Evolutionary conservation across 1,140 invertebrate genomes (phyloP), one percentile per base, ranked within the genome.

Genomic region (Drosophila mojavensis): DNA sequence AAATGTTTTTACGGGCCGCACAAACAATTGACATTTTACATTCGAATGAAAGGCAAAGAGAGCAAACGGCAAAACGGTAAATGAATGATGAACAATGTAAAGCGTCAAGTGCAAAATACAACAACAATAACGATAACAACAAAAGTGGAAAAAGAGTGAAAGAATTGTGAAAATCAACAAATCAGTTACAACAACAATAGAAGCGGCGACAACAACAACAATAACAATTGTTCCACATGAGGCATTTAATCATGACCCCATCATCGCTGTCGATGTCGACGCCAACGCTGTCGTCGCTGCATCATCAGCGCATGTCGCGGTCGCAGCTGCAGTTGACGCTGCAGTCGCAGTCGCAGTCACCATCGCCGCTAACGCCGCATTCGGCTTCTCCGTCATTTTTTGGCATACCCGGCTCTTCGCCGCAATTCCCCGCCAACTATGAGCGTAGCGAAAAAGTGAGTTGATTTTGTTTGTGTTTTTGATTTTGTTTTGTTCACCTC

Each of bases 361-460:
- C 60, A 24, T 77, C 84, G n/a, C 75, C 84, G 61, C 68, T 78
- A 62, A 72, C 84, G 64, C 75, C 88, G 36, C 64, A 73, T 39
- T 77, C 77, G 39, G 71, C 71, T 53, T 82, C 79, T 61, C 75
- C 75, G 26, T 82, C 85, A 55, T 78, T 71, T 73, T 91, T 84
- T 45, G 72, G 82, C 70, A 53, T 50, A 26, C 10, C 53, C 68
- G 48, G 15, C 55, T 56, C 45, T 43, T 62, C 47, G 50, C 86
- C 90, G 54, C 91, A 91, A 71, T 91, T 91, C 68, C 90, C 90
- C 79, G 78, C 90, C 33, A 91, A 91, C 79, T 91, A 91, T 78
- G 78, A 88, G 71, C 85, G 90, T 79, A 91, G 83, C 81, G 90
- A 91, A 80, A 91, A 91, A 91, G 90, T 91, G 88, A 91, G 90